Percentiles rank a stretch among this genome's conserved stretches.
These are phyloP conservation scores for Holacanthus passer DNA, from an alignment of 2,113 vertebrate species.

Conservation along the genomic window DNA sequence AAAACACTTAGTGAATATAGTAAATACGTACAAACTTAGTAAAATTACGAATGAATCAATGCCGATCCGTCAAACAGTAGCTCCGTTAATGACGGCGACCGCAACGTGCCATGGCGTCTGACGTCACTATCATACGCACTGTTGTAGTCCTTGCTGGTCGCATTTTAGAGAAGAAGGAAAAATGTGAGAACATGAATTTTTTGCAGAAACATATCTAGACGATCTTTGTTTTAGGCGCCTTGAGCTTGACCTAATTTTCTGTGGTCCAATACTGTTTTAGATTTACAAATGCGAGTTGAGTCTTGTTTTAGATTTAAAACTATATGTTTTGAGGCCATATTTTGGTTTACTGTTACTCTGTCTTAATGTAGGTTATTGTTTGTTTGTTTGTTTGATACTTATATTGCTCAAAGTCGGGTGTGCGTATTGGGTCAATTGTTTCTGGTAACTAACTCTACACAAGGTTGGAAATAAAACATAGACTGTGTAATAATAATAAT, in stretches of 20 bases:
- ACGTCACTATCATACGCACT: slow-evolving; percentile 19
- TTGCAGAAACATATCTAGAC: background rate
- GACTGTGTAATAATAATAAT: no score
- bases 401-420: no score
- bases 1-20: background rate
- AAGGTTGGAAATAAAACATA: no score
- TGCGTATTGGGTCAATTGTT: no score
- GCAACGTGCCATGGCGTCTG: background rate
- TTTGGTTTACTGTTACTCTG: background rate
- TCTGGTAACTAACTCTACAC: no score
- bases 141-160: slow-evolving; percentile 2
- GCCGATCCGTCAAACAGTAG: background rate
- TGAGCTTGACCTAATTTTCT: background rate
- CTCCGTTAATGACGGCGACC: background rate
- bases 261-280: background rate
- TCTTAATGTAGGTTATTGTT: background rate
- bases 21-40: slow-evolving; percentile 17
- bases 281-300: no score
- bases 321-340: background rate
- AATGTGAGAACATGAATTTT: no score
- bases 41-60: background rate
- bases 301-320: background rate
- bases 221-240: background rate
- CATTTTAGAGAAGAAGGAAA: background rate
- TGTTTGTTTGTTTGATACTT: background rate